phyloP scores from a whole-genome alignment of 1,140 invertebrate genomes.

The Mylabris phalerata region DNA sequence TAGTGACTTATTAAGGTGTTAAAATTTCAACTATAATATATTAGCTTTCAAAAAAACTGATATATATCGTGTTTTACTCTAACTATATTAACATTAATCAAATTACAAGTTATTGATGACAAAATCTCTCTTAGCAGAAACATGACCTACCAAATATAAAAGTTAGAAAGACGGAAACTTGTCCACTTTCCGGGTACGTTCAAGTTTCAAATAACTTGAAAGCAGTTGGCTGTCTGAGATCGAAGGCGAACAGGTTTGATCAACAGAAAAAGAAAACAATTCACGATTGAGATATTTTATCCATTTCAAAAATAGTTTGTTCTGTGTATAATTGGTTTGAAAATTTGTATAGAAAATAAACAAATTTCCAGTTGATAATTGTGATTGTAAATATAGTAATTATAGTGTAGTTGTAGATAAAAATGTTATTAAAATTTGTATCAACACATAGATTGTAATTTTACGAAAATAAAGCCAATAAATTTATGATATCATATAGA shows the following conservation, averaged over 20 bases:
- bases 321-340: too few species aligned
- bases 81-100: neutral
- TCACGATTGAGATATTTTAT: too few species aligned
- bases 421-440: conserved; percentile 7
- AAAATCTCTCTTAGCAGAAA: conserved; percentile 2
- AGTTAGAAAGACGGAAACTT: conserved; percentile 9
- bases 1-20: too few species aligned
- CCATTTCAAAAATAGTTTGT: too few species aligned
- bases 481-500: conserved; percentile 13
- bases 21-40: too few species aligned
- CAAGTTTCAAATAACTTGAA: conserved; percentile 9
- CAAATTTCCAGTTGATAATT: too few species aligned
- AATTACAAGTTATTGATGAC: conserved; percentile 7
- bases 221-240: conserved; percentile 9
- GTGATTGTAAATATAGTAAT: too few species aligned
- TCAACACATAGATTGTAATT: conserved; percentile 3
- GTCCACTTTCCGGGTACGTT: conserved; percentile 12
- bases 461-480: conserved; percentile 5
- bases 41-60: too few species aligned
- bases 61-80: too few species aligned
- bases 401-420: neutral
- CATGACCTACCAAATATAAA: conserved; percentile 9
- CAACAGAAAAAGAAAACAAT: too few species aligned
- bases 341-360: too few species aligned
- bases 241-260: conserved; percentile 11